Evolutionary conservation across 2,113 vertebrate genomes (phyloP).

Genomic region (Pithys albifrons): DNA sequence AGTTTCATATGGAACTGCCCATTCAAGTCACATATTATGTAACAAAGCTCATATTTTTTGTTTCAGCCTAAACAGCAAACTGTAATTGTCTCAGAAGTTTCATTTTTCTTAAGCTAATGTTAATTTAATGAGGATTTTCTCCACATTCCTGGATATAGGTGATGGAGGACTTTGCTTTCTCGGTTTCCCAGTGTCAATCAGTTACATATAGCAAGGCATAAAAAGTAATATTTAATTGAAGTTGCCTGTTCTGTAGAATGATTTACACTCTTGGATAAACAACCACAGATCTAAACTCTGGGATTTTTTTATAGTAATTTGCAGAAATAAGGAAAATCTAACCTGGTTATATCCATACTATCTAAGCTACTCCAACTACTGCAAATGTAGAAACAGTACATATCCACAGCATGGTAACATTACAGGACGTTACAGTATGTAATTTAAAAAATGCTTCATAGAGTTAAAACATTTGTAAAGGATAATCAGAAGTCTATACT

Average conservation of each 20-base stretch:
- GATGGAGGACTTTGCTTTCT: conserved; percentile 10
- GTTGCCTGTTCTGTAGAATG: conserved; percentile 34
- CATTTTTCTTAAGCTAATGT: conserved; percentile 76
- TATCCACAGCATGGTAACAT: not conserved
- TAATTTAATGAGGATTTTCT: conserved; percentile 81
- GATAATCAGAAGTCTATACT: conserved; percentile 47
- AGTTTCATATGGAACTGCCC: conserved; percentile 60
- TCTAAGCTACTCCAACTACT: not conserved
- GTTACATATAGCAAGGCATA: conserved; percentile 4
- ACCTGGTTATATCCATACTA: not conserved
- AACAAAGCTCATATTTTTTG: conserved; percentile 62
- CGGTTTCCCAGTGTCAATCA: conserved; percentile 63
- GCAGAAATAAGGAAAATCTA: conserved; percentile 29
- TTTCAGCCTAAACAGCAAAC: conserved; percentile 64
- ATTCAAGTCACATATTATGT: conserved; percentile 42
- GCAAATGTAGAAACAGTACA: not conserved
- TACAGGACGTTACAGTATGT: not conserved
- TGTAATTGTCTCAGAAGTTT: conserved; percentile 76
- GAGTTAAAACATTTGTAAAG: not conserved
- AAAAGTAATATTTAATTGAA: conserved; percentile 51
- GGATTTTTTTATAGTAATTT: conserved; percentile 3
- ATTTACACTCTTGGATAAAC: conserved; percentile 33
- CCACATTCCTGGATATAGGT: conserved; percentile 68
- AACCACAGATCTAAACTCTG: not conserved
- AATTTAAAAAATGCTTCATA: not conserved